Evolutionary conservation across 2,113 vertebrate genomes (phyloP), one percentile per base, ranked within the genome.

Genomic region (Lichenostomus cassidix): DNA sequence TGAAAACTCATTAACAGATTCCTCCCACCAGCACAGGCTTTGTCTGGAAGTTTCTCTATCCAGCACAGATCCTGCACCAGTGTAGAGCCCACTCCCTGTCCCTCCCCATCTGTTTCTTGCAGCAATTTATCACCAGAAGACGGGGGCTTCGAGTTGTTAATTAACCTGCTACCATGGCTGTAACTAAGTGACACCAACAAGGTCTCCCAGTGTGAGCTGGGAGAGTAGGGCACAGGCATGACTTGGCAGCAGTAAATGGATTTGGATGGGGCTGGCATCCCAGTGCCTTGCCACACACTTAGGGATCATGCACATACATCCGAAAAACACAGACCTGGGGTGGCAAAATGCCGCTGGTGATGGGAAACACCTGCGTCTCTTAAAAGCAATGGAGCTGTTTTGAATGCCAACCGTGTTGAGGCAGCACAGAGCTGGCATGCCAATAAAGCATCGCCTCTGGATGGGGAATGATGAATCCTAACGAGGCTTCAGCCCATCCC

Each of bases 271-370:
- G 12, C 23, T 44, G 28, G 11, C 23, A 23, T 8, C 49, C 44
- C 5, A 4, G 27, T 42, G 73, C 68, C 60, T 64, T 23, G 73
- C 64, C 5, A 7, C 82, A 39, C 22, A 2, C 50, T 41, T 37
- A 46, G n/a, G 11, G 76, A 55, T 52, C 77, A 46, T 0, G 0
- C 18, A 24, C 0, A 3, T 21, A 25, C 9, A 62, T 44, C 28
- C 1, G 1, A 62, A 65, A 65, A 41, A 2, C 28, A 37, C 0
- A 0, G n/a, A 62, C 11, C n/a, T 1, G 5, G 49, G 63, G 37
- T n/a, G 64, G 73, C 27, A 91, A 74, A 76, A 74, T 14, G 46
- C 60, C 2, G 1, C 10, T 31, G 52, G 78, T 1, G 1, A 24
- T 29, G 58, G 70, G 21, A 85, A 95, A 71, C 35, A 59, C 75